A percentile compares a stretch with the other conserved stretches of the same genome.
Conservation (phyloP, 1,140 invertebrate species). For the Tetragonula clypearis region DNA sequence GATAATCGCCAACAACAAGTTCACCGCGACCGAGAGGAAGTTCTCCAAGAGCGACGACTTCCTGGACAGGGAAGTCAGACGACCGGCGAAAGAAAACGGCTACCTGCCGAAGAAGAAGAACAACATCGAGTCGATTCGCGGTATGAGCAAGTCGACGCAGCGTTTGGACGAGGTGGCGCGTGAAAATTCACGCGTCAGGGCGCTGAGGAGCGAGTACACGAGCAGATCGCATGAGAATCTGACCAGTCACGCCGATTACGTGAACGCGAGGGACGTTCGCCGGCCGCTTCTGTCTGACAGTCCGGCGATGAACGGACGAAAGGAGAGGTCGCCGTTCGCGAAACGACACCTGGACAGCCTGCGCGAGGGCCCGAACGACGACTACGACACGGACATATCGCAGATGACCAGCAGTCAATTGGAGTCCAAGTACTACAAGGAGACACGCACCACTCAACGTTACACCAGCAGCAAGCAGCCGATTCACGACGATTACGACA, state of each 20-base stretch:
- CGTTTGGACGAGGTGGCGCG: constrained; percentile 73
- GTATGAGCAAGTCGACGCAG: constrained; percentile 78
- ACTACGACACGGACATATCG: constrained; percentile 79
- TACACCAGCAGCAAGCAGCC: constrained; percentile 70
- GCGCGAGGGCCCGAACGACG: constrained; percentile 74
- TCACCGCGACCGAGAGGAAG: constrained; percentile 69
- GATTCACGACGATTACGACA: constrained; percentile 77
- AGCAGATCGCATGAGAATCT: constrained; percentile 78
- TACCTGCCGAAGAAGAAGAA: constrained; percentile 74
- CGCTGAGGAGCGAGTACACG: constrained; percentile 72
- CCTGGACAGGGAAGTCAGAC: constrained; percentile 64
- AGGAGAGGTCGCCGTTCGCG: constrained; percentile 66
- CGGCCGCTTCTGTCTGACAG: constrained; percentile 40
- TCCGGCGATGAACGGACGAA: constrained; percentile 61
- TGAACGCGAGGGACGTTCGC: constrained; percentile 67
- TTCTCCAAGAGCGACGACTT: constrained; percentile 76
- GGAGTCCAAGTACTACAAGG: constrained; percentile 77
- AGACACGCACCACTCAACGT: constrained; percentile 74
- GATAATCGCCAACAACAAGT: constrained; percentile 65
- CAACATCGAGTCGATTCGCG: constrained; percentile 74
- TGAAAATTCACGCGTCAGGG: constrained; percentile 68
- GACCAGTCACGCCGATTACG: constrained; percentile 69
- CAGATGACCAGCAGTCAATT: constrained; percentile 77
- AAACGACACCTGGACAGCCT: constrained; percentile 72
- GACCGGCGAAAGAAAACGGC: constrained; percentile 11